phyloP scores from a whole-genome alignment of 2,113 vertebrate genomes.

The Eulemur rufifrons region DNA sequence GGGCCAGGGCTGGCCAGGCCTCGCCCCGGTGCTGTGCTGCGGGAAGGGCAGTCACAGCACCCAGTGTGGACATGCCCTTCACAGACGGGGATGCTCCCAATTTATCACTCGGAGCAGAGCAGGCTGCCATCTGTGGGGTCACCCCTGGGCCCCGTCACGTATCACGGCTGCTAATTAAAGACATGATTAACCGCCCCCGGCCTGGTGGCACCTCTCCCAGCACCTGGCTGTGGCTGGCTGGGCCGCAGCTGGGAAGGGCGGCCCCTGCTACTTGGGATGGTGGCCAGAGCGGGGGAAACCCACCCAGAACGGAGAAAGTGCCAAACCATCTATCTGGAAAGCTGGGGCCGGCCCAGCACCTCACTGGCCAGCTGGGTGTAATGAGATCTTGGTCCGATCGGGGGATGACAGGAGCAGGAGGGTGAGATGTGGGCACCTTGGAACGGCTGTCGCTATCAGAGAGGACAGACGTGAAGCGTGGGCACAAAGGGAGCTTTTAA shows the following conservation, averaged over 20 bases:
- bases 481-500: neutral
- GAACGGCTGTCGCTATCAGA: neutral
- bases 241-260: neutral
- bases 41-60: neutral
- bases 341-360: neutral
- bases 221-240: neutral
- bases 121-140: slow-evolving; percentile 51
- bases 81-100: neutral
- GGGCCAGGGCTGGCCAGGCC: neutral
- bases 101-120: neutral
- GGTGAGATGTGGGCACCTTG: neutral
- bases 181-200: slow-evolving; percentile 45
- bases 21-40: neutral
- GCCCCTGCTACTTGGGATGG: neutral
- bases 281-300: slow-evolving; percentile 43
- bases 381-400: neutral
- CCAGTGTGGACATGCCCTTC: neutral
- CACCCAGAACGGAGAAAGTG: neutral
- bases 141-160: slow-evolving; percentile 20
- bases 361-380: slow-evolving; percentile 59
- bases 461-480: slow-evolving; percentile 33
- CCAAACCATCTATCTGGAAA: slow-evolving; percentile 66
- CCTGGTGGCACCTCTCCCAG: slow-evolving; percentile 54
- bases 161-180: slow-evolving; percentile 54
- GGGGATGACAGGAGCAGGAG: neutral